These are phyloP conservation scores for Nephotettix cincticeps DNA, from an alignment of 1,140 invertebrate genomes.

Conservation along the genomic window DNA sequence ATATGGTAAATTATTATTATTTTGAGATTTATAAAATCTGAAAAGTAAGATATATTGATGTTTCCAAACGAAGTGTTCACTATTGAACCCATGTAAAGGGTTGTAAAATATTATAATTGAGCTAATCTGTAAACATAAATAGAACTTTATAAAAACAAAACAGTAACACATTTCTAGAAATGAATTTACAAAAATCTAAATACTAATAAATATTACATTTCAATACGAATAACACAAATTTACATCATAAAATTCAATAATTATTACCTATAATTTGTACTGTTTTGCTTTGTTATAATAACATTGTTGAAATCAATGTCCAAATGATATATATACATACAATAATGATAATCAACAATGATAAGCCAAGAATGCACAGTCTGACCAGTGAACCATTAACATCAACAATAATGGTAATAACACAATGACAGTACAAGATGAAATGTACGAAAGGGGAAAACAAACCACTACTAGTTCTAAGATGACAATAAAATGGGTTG, in stretches of 20 bases:
- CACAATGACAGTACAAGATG: not conserved
- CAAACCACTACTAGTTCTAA: constrained; percentile 6
- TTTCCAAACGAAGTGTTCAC: too few relatives aligned
- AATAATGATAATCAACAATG: constrained; percentile 3
- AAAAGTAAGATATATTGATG: not conserved
- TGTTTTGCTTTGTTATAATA: not conserved
- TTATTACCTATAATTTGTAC: constrained; percentile 10
- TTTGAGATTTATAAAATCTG: not conserved
- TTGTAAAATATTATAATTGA: not conserved
- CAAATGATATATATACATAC: constrained; percentile 9
- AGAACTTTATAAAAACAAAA: not conserved
- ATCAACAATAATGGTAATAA: constrained; percentile 7
- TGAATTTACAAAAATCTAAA: constrained; percentile 12
- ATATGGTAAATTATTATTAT: not conserved
- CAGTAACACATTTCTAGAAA: constrained; percentile 12
- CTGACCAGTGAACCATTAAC: constrained; percentile 3
- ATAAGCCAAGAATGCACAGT: constrained; percentile 6
- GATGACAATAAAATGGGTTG: not conserved
- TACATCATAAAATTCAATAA: not conserved
- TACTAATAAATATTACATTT: constrained; percentile 1
- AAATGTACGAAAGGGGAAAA: not conserved
- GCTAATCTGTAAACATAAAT: not conserved
- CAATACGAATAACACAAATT: not conserved
- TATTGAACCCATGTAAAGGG: not conserved
- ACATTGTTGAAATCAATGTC: constrained; percentile 1